Evolutionary conservation across 2,113 vertebrate genomes (phyloP).

Genomic region (Cichladusa arquata): DNA sequence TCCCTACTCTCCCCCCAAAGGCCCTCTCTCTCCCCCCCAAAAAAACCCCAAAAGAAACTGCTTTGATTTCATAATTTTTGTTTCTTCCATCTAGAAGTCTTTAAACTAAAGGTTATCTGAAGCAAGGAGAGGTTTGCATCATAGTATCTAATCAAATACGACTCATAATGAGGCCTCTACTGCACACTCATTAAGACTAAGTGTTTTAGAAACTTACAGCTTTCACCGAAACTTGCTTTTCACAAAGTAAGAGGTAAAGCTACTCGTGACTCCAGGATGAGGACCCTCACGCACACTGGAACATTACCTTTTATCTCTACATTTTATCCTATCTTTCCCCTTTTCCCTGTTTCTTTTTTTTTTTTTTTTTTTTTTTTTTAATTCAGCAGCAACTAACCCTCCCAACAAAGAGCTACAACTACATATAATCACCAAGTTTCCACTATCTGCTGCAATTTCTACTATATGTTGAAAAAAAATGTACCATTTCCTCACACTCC

Average conservation of each 20-base stretch:
- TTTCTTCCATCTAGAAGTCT: background rate
- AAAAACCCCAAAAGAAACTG: background rate
- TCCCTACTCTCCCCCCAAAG: no score
- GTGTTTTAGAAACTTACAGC: background rate
- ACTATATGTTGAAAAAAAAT: background rate
- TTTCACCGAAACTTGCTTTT: background rate
- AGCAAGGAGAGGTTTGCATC: background rate
- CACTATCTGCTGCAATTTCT: background rate
- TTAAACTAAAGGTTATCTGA: background rate
- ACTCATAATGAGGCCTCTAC: background rate
- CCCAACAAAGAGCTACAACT: background rate
- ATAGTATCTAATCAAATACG: background rate
- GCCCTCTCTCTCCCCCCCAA: accelerated
- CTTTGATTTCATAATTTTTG: background rate
- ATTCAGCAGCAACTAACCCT: background rate
- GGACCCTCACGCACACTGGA: background rate
- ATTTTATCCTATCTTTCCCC: background rate
- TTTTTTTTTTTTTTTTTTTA: background rate
- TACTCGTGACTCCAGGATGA: background rate
- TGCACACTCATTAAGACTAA: background rate
- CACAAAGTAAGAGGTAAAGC: background rate
- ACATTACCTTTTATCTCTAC: background rate
- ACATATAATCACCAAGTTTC: background rate
- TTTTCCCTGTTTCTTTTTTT: background rate
- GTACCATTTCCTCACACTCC: background rate